These are phyloP conservation scores for Mus pahari DNA, from an alignment of 2,113 vertebrate genomes.

Conservation along the genomic window DNA sequence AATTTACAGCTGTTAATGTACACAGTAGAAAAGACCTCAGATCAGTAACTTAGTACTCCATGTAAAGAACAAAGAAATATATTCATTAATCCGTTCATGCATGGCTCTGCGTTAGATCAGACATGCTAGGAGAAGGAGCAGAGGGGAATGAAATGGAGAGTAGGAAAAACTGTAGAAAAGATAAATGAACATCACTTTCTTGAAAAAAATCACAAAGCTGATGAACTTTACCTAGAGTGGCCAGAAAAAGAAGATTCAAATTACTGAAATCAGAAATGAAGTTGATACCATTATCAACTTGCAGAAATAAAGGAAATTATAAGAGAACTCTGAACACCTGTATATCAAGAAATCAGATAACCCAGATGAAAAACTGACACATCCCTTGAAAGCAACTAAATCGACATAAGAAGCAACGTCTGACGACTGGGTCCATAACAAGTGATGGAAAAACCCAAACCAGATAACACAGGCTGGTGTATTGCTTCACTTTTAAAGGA, in stretches of 20 bases:
- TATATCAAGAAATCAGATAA: conserved; percentile 10
- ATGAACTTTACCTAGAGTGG: neutral
- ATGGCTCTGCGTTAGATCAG: neutral
- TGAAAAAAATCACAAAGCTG: neutral
- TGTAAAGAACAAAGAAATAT: neutral
- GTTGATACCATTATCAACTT: neutral
- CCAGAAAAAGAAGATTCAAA: neutral
- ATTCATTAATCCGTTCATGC: neutral
- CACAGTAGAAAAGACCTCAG: neutral
- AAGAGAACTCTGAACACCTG: neutral
- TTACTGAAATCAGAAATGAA: conserved; percentile 46
- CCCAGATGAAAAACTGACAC: conserved; percentile 8
- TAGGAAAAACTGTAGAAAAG: neutral
- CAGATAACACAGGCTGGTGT: neutral
- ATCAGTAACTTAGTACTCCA: neutral
- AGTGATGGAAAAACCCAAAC: neutral
- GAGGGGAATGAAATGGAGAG: neutral
- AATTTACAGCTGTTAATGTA: neutral
- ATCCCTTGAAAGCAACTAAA: conserved; percentile 28
- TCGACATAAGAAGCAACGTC: conserved; percentile 6
- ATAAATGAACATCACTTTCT: neutral
- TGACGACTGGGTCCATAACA: conserved; percentile 13
- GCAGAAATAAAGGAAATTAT: neutral
- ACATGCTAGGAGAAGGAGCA: neutral
- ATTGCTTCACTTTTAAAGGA: conserved; percentile 40